Base-by-base conservation (phyloP, 2,113 vertebrate genomes). In the Seriola rivoliana region DNA sequence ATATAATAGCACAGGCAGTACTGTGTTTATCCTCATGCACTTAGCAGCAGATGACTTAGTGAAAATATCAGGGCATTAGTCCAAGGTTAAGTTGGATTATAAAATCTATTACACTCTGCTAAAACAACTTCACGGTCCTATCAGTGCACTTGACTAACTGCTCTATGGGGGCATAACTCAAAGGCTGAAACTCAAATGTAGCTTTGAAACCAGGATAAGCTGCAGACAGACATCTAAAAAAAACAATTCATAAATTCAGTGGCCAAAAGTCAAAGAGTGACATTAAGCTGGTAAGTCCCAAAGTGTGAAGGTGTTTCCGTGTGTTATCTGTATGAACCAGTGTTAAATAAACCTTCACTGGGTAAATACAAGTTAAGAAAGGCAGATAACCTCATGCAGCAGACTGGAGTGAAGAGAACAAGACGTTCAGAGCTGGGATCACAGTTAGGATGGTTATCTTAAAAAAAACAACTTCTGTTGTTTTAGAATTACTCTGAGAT, bases 11-110 rank as follows among this genome's bases (percentile, higher is more conserved):
- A 79, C 67, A 48, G 64, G 13, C 54, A 52, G 21, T 3, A 3
- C 64, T 78, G 12, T 62, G 80, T 85, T 90, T 72, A 81, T 82
- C 63, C 60, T 71, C 29, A 34, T 84, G 75, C 84, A 81, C 74
- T 90, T 78, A 84, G 81, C 59, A 44, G 58, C 64, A 82, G 67
- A 73, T 71, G 59, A 73, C 73, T 78, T 52, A 0, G 76, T 63
- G 55, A 59, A 63, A 68, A 68, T 66, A 70, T 69, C 67, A 81
- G 42, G 52, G 73, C 72, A 84, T 78, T 55, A 50, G 64, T 52
- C 79, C 86, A 75, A 38, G 55, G 75, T 75, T 36, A 78, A 57
- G 50, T 79, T 66, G 70, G 70, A 68, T 82, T 85, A 82, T 80
- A 58, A 69, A 78, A 85, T 60, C 34, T n/a, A n/a, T 42, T 69